phyloP scores from a whole-genome alignment of 2,113 vertebrate genomes.

The Malurus cyaneus region DNA sequence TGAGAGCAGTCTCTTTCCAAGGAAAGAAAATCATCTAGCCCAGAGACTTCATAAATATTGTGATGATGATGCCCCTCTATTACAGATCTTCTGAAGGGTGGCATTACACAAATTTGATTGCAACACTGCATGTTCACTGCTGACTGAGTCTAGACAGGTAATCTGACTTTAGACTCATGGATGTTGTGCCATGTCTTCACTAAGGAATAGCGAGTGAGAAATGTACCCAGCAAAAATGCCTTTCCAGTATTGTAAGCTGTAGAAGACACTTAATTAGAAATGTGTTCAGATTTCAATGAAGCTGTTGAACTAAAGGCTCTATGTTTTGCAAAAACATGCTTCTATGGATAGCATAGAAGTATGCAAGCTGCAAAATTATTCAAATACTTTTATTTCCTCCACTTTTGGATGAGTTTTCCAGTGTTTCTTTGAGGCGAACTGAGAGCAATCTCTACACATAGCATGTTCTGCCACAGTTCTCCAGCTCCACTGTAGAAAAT shows the following conservation, averaged over 20 bases:
- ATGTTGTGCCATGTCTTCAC: background rate
- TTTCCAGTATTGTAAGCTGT: background rate
- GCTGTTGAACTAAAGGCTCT: background rate
- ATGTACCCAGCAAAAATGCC: background rate
- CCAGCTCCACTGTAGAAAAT: background rate
- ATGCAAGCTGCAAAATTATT: background rate
- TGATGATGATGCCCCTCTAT: background rate
- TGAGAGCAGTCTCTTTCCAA: background rate
- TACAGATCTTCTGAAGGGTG: background rate
- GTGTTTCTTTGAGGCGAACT: background rate
- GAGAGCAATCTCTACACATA: background rate
- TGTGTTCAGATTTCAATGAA: background rate
- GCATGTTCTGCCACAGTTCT: background rate
- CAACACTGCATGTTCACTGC: background rate
- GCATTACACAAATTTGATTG: background rate
- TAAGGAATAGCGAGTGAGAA: background rate
- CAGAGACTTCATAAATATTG: background rate
- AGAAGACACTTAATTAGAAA: background rate
- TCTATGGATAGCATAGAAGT: background rate
- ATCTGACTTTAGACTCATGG: background rate
- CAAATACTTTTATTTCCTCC: background rate
- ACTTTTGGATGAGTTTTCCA: background rate
- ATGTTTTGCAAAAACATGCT: too few species aligned
- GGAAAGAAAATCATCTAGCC: background rate
- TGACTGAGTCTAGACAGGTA: background rate